phyloP scores from a whole-genome alignment of 2,888 invertebrate genomes.

The Cepaea hortensis region DNA sequence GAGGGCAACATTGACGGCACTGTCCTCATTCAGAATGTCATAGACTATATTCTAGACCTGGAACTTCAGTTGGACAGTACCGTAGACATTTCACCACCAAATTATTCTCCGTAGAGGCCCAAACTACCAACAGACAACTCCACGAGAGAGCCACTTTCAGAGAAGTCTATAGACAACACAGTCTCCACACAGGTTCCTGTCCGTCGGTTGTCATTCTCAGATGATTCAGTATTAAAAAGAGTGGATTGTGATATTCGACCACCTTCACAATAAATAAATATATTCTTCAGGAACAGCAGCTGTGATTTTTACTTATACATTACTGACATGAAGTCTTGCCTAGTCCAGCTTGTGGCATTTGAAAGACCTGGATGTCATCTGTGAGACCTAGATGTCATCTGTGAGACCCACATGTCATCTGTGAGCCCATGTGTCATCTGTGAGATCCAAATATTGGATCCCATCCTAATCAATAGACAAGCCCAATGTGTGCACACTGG shows the following conservation, averaged over 20 bases:
- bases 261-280: constrained; percentile 49
- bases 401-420: no score
- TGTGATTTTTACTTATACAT: no score
- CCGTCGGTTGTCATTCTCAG: neutral
- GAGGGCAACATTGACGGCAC: constrained; percentile 92
- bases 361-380: no score
- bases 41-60: constrained; percentile 96
- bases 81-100: constrained; percentile 81
- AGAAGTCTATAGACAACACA: constrained; percentile 65
- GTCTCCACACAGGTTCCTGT: constrained; percentile 43
- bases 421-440: no score
- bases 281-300: neutral
- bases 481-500: no score
- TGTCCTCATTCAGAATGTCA: constrained; percentile 95
- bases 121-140: neutral
- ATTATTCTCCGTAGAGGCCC: no score
- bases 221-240: neutral
- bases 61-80: constrained; percentile 91
- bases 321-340: no score
- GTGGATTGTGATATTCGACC: constrained; percentile 52
- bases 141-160: constrained; percentile 63
- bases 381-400: no score
- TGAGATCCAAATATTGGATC: no score
- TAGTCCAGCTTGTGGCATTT: no score
- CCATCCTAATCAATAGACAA: no score